Evolutionary conservation across 2,113 vertebrate genomes (phyloP).

Genomic region (Pseudonaja textilis): DNA sequence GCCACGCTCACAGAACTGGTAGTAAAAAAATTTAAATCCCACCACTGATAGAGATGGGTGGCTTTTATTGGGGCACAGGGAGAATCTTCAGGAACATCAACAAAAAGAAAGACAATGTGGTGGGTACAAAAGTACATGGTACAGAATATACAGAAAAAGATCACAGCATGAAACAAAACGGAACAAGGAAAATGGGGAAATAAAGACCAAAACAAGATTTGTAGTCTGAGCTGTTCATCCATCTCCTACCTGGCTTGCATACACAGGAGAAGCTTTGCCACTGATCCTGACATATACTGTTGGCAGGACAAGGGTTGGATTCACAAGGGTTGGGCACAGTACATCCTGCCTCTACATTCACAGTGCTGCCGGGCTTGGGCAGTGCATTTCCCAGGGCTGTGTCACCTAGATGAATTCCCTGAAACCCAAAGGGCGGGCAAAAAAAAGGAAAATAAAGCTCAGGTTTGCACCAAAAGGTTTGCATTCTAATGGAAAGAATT

Average conservation of each 20-base stretch:
- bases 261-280: constrained; percentile 89
- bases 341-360: constrained; percentile 91
- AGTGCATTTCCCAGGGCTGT: constrained; percentile 76
- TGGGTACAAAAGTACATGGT: not conserved
- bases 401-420: constrained; percentile 93
- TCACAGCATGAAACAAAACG: not conserved
- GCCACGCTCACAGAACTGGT: too few relatives aligned
- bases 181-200: not conserved
- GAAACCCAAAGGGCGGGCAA: constrained; percentile 27
- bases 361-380: constrained; percentile 79
- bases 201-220: not conserved
- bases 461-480: not conserved
- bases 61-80: not conserved
- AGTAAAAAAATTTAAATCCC: too few relatives aligned
- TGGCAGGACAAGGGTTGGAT: constrained; percentile 85
- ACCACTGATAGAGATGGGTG: not conserved
- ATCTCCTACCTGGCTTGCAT: constrained; percentile 85
- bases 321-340: constrained; percentile 79
- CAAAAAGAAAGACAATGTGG: not conserved
- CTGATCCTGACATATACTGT: constrained; percentile 84
- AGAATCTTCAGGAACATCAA: not conserved
- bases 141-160: not conserved
- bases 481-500: not conserved
- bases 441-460: constrained; percentile 37
- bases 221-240: not conserved